Conservation (phyloP, 2,888 invertebrate genomes). For the Spodoptera littoralis region DNA sequence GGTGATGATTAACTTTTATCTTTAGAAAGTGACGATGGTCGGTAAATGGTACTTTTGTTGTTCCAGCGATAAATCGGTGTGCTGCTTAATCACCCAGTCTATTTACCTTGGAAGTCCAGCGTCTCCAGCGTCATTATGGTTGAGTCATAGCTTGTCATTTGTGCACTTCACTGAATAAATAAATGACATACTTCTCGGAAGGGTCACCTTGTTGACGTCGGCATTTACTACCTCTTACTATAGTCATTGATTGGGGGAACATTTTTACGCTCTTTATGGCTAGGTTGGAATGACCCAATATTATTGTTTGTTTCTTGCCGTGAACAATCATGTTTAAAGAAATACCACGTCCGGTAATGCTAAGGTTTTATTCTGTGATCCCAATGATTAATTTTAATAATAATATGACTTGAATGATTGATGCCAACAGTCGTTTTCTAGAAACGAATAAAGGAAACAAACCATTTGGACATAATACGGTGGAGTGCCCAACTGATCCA, state of each 20-base stretch:
- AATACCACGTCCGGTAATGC: conserved; percentile 11
- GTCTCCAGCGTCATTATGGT: conserved; percentile 73
- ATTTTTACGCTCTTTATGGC: conserved; percentile 11
- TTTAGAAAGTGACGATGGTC: conserved; percentile 55
- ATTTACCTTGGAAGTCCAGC: conserved; percentile 75
- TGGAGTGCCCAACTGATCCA: background rate
- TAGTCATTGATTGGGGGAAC: conserved; percentile 19
- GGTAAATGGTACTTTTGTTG: conserved; percentile 54
- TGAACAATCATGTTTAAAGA: conserved; percentile 22
- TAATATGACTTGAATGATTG: too few relatives aligned
- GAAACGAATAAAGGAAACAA: too few relatives aligned
- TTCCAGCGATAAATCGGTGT: conserved; percentile 59
- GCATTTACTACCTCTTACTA: conserved; percentile 53
- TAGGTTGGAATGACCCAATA: conserved; percentile 13
- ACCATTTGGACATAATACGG: too few relatives aligned
- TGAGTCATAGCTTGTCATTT: conserved; percentile 76
- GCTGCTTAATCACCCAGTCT: conserved; percentile 66
- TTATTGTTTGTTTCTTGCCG: conserved; percentile 23
- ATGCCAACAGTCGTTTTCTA: too few relatives aligned
- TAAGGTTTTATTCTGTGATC: conserved; percentile 1
- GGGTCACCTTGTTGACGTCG: conserved; percentile 66
- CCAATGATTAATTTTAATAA: too few relatives aligned
- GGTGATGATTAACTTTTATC: conserved; percentile 55
- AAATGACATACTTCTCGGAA: conserved; percentile 77
- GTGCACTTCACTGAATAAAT: conserved; percentile 70